Evolutionary conservation across 2,888 invertebrate genomes (phyloP).

Genomic region (Parapristionchus giblindavisi): DNA sequence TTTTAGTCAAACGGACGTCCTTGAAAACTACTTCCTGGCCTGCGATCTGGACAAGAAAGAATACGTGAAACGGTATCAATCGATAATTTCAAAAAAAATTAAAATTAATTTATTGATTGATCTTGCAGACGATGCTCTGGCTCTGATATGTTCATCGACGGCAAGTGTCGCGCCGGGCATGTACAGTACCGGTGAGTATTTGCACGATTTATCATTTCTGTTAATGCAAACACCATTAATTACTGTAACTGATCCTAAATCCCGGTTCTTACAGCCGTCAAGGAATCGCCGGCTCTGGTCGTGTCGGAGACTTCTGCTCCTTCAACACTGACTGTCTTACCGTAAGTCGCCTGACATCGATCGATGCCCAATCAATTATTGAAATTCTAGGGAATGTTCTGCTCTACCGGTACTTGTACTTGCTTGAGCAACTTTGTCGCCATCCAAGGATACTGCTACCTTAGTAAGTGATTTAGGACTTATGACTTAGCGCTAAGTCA

Average conservation of each 20-base stretch:
- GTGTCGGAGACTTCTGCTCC: conserved; percentile 68
- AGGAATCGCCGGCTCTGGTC: conserved; percentile 67
- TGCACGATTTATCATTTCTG: neutral
- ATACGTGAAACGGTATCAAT: conserved; percentile 57
- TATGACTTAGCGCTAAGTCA: neutral
- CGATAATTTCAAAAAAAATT: neutral
- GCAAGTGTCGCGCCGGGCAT: conserved; percentile 58
- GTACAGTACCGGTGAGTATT: conserved; percentile 55
- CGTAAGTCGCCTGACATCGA: conserved; percentile 42
- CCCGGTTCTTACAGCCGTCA: conserved; percentile 48
- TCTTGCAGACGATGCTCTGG: conserved; percentile 21
- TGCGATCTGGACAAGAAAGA: conserved; percentile 60
- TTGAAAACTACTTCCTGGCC: conserved; percentile 64
- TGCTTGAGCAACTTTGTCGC: conserved; percentile 69
- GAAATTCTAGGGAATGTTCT: conserved; percentile 67
- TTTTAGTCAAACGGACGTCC: conserved; percentile 63
- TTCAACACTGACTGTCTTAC: conserved; percentile 69
- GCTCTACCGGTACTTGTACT: conserved; percentile 67
- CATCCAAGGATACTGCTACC: conserved; percentile 68
- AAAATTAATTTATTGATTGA: neutral
- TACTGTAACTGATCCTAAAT: conserved; percentile 6
- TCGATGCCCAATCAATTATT: conserved; percentile 5
- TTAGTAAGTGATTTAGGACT: conserved; percentile 48
- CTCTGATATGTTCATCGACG: conserved; percentile 61
- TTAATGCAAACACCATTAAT: neutral